Percentiles rank a stretch among this genome's conserved stretches.
Conservation (phyloP, 2,113 vertebrate species). For the Otocyon megalotis region DNA sequence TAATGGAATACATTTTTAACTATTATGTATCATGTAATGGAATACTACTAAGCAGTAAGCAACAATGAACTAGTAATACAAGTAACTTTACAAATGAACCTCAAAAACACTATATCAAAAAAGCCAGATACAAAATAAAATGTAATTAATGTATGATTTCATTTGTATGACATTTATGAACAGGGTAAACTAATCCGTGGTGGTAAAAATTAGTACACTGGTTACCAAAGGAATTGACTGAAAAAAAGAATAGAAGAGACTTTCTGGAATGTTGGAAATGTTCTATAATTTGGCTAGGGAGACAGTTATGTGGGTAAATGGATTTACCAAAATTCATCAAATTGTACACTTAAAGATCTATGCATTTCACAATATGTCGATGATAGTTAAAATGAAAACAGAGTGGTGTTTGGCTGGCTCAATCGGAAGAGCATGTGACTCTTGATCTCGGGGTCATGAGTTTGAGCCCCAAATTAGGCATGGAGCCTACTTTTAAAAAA, state of each 20-base stretch:
- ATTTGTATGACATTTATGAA: neutral
- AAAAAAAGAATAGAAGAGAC: neutral
- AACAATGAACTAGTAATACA: neutral
- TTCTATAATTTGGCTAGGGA: neutral
- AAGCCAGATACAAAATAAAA: neutral
- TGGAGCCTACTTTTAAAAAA: neutral
- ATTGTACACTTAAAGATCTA: neutral
- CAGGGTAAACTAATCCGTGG: neutral
- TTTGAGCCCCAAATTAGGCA: neutral
- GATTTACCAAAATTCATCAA: neutral
- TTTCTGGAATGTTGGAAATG: neutral
- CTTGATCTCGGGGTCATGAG: neutral
- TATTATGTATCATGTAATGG: neutral
- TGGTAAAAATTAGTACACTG: neutral
- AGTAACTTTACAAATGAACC: neutral
- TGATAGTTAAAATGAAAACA: neutral
- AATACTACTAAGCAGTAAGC: neutral
- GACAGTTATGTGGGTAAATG: neutral
- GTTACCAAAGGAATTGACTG: neutral
- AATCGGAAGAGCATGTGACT: neutral
- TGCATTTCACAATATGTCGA: slow-evolving; percentile 20
- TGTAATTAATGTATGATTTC: neutral
- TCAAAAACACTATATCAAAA: slow-evolving; percentile 9
- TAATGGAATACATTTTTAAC: neutral
- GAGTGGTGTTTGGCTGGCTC: neutral